These are phyloP conservation scores for Kryptolebias marmoratus DNA, from an alignment of 2,113 vertebrate genomes.

Conservation along the genomic window DNA sequence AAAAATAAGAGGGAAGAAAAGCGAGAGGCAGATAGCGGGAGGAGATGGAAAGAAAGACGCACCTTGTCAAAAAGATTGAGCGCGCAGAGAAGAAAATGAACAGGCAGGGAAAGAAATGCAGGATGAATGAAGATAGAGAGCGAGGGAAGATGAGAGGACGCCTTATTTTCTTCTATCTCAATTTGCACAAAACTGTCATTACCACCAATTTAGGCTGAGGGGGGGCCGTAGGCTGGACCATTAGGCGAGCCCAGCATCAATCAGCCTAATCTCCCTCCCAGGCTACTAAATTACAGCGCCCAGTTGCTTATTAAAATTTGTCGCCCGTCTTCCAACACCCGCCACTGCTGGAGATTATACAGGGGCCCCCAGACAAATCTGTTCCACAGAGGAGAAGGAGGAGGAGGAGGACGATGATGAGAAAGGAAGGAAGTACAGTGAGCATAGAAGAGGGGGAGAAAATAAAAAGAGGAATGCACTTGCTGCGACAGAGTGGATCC, in stretches of 20 bases:
- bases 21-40: constrained; percentile 5
- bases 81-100: constrained; percentile 38
- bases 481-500: constrained; percentile 50
- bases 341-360: constrained; percentile 71
- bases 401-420: constrained; percentile 1
- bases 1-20: constrained; percentile 3
- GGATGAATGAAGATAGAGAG: constrained; percentile 59
- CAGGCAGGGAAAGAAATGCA: constrained; percentile 25
- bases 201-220: constrained; percentile 78
- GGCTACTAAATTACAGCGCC: constrained; percentile 78
- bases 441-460: constrained; percentile 23
- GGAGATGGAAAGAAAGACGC: constrained; percentile 33
- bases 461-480: constrained; percentile 42
- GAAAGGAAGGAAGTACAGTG: constrained; percentile 52
- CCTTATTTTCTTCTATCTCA: constrained; percentile 69
- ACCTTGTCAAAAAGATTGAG: constrained; percentile 56
- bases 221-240: constrained; percentile 78
- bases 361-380: constrained; percentile 73
- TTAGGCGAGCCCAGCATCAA: constrained; percentile 80
- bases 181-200: constrained; percentile 89
- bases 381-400: constrained; percentile 51
- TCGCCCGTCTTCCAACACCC: constrained; percentile 74
- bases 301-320: constrained; percentile 80
- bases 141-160: constrained; percentile 55
- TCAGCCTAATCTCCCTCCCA: constrained; percentile 83